Evolutionary conservation across 2,888 invertebrate genomes (phyloP).

Genomic region (Laspeyria flexula): DNA sequence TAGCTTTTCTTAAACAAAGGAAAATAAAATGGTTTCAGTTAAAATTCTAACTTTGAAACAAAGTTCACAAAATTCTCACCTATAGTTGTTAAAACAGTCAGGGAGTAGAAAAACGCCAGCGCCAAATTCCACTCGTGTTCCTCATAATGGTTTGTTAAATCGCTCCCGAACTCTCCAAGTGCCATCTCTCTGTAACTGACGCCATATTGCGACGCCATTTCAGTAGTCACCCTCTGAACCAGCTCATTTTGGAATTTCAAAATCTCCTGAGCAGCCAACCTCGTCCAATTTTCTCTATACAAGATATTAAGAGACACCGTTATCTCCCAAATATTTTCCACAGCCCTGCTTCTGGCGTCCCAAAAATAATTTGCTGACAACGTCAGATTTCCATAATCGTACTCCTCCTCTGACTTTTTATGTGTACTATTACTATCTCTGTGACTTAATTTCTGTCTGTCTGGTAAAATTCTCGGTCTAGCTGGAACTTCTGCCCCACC

Average conservation of each 20-base stretch:
- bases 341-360: conserved; percentile 86
- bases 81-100: conserved; percentile 97
- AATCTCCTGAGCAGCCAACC: conserved; percentile 91
- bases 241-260: conserved; percentile 94
- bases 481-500: conserved; percentile 87
- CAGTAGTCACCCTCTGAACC: conserved; percentile 91
- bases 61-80: conserved; percentile 88
- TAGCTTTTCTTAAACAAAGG: not conserved
- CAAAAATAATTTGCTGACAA: conserved; percentile 81
- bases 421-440: conserved; percentile 76
- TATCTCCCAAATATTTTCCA: conserved; percentile 96
- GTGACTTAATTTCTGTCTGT: conserved; percentile 80
- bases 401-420: conserved; percentile 76
- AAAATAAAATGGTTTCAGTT: not conserved
- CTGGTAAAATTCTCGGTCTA: conserved; percentile 79
- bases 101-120: conserved; percentile 96
- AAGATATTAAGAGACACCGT: conserved; percentile 95
- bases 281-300: conserved; percentile 96
- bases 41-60: conserved; percentile 19
- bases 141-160: conserved; percentile 76
- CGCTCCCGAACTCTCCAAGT: conserved; percentile 76
- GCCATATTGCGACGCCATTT: conserved; percentile 88
- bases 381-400: conserved; percentile 72
- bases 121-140: conserved; percentile 95
- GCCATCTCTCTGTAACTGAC: conserved; percentile 84